Evolutionary conservation across 2,888 invertebrate species (phyloP), one percentile per base, ranked within the genome.

Genomic region (Gibbula magus): DNA sequence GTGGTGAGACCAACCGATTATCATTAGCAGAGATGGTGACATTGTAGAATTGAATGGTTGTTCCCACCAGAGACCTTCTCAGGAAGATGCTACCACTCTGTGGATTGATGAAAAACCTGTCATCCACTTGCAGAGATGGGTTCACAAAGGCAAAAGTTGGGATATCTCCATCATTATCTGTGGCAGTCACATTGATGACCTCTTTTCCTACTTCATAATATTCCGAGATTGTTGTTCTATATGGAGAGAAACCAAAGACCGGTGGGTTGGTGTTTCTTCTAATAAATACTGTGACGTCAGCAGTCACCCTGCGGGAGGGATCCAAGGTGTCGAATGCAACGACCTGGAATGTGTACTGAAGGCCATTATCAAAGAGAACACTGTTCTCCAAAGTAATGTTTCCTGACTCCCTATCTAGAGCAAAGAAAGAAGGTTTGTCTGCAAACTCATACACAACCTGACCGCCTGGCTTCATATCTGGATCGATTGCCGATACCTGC

Each of bases 41-140:
- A 45, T 22, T 56, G 29, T 54, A 79, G 25, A n/a, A 39, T 18
- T 25, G 74, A 8, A n/a, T 2, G 18, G 61, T 8, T 8, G 54
- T 74, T 22, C 56, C 67, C 35, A 67, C 75, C 29, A 79, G n/a
- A 18, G 75, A 35, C 1, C 22, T 39, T 22, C 39, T 77, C 52
- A 90, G 80, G 7, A 82, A 84, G 22, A 90, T 84, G 8, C 67
- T 39, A 13, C 88, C 88, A 78, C 67, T 85, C 4, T 89, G 87
- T 4, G 89, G 87, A 80, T 86, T 85, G 61, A 90, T 81, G 85
- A 87, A 90, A 85, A 90, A 89, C 56, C 81, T 85, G 0, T 80
- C 35, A 16, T 35, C 52, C 61, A 84, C 86, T 25, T 77, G 51
- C 13, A 39, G 20, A 78, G 83, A 78, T 32, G 80, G 82, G 56